Base-by-base conservation (phyloP, 2,797 vertebrate genomes). In the Miichthys miiuy region DNA sequence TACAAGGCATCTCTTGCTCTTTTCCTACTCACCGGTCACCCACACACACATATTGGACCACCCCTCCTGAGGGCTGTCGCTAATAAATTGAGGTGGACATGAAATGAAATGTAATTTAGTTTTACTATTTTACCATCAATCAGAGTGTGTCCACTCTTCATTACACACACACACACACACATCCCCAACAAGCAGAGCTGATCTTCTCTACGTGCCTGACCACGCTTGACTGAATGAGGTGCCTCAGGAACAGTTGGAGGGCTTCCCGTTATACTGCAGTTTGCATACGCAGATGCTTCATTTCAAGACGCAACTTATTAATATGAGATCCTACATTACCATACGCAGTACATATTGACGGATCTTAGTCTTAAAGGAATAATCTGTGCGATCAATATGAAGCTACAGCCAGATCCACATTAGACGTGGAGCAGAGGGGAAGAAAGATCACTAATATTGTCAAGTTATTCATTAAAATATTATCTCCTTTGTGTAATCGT, bases 61-160 rank as follows among this genome's bases (percentile, higher is more conserved):
- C 38, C 21, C 72, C 86, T 83, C 87, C 80, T 68, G 75, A 71
- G 87, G 75, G 56, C 81, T 77, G 81, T 72, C 81, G 87, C 69
- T 85, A 86, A 90, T 89, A 88, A 92, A 94, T 85, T 89, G 89
- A 92, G 84, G 84, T 85, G 86, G 87, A 83, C 80, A 78, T 38
- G 63, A 90, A 92, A 90, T 87, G 75, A 89, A 89, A 92, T 88
- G 87, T 89, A 74, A 92, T 92, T 92, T 79, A 85, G 68, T 81
- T 85, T 75, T 61, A 85, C 46, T 81, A 63, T 79, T 80, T 50
- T 51, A 47, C 80, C 64, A 64, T 86, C 74, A 83, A 14, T 86
- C 76, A 68, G 51, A 76, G 71, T 23, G 41, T 56, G 62, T 72
- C 61, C 64, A 41, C 64, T 75, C 63, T 79, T 34, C 46, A 46